Conservation (phyloP, 2,797 vertebrate genomes). For the Acipenser oxyrinchus region DNA sequence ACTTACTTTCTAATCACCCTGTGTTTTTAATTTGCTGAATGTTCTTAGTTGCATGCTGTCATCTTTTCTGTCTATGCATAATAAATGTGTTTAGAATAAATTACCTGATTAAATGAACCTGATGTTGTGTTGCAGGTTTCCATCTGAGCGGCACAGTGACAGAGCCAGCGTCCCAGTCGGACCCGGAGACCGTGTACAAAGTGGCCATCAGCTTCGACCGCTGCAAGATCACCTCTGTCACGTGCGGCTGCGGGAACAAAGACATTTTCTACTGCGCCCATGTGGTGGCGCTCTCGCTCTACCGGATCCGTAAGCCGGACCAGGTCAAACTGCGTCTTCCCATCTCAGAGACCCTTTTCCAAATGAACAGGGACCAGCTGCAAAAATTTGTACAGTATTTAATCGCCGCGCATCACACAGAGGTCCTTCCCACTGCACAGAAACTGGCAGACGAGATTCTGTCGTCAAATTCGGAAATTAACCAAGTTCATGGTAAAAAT, state of each 20-base stretch:
- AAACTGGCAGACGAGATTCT: slow-evolving; percentile 83
- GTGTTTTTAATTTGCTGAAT: too few relatives aligned
- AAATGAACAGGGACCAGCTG: slow-evolving; percentile 84
- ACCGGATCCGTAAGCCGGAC: slow-evolving; percentile 93
- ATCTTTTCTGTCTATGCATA: too few relatives aligned
- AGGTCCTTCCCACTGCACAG: slow-evolving; percentile 77
- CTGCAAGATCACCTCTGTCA: slow-evolving; percentile 97
- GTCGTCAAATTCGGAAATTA: slow-evolving; percentile 81
- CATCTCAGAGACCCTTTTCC: slow-evolving; percentile 85
- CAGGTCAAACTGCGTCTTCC: slow-evolving; percentile 88
- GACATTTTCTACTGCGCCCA: slow-evolving; percentile 98
- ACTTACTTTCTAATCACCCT: too few relatives aligned
- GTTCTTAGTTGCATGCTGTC: too few relatives aligned
- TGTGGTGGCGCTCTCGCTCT: slow-evolving; percentile 92
- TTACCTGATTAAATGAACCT: too few relatives aligned
- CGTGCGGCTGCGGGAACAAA: slow-evolving; percentile 92
- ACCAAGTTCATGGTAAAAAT: slow-evolving; percentile 75
- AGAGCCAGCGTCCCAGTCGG: slow-evolving; percentile 74
- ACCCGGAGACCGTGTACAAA: slow-evolving; percentile 86
- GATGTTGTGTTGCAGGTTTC: slow-evolving; percentile 63
- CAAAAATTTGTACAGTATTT: slow-evolving; percentile 86
- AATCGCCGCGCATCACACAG: slow-evolving; percentile 75
- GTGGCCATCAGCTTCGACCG: slow-evolving; percentile 98
- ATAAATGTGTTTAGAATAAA: too few relatives aligned
- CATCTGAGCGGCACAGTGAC: slow-evolving; percentile 95